Conservation (phyloP, 1,140 invertebrate species). For the Drosophila murphyi region DNA sequence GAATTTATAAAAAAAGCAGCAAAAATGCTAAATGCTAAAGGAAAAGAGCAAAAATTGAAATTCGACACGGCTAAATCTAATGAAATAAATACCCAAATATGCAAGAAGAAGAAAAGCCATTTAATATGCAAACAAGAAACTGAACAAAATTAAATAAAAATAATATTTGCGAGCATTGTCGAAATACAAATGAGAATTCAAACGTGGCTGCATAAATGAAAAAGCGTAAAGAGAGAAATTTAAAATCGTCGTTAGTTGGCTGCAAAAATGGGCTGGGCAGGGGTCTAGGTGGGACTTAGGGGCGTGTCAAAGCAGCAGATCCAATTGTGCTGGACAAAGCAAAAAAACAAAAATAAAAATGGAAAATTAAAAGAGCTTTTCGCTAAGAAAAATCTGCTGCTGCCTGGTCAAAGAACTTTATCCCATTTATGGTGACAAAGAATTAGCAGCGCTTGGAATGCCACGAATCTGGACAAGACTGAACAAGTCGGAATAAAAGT, state of each 20-base stretch:
- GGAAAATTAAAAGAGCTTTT: slow-evolving; percentile 25
- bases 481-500: not conserved
- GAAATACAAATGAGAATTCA: slow-evolving; percentile 51
- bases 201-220: slow-evolving; percentile 40
- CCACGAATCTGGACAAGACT: not conserved
- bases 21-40: not conserved
- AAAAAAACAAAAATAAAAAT: slow-evolving; percentile 7
- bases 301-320: not conserved
- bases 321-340: not conserved
- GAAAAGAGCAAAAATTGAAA: slow-evolving; percentile 34
- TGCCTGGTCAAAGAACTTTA: slow-evolving; percentile 7
- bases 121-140: slow-evolving; percentile 70
- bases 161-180: slow-evolving; percentile 33
- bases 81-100: slow-evolving; percentile 56
- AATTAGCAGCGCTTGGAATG: slow-evolving; percentile 65
- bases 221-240: slow-evolving; percentile 40
- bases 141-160: slow-evolving; percentile 25
- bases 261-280: not conserved
- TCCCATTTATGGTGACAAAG: slow-evolving; percentile 60
- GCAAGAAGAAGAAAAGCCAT: slow-evolving; percentile 56
- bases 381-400: slow-evolving; percentile 1
- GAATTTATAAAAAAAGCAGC: slow-evolving; percentile 56
- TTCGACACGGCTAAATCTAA: slow-evolving; percentile 26
- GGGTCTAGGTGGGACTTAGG: no score
- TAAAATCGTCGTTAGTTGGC: not conserved